Base-by-base conservation (phyloP, 2,888 invertebrate genomes). In the Mesoligia furuncula region DNA sequence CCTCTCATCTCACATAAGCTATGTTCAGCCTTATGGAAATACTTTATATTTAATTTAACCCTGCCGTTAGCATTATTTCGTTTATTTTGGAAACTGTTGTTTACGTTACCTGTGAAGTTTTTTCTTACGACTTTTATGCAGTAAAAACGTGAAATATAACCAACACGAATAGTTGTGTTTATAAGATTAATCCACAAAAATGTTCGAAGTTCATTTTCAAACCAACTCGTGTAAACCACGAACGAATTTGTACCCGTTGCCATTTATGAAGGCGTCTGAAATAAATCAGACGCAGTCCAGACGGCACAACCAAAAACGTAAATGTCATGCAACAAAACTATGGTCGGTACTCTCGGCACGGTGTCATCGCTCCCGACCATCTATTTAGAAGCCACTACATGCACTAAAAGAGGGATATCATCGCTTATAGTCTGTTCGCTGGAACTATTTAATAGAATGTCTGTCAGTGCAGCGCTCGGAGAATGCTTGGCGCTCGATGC, bases 261-360 rank as follows among this genome's bases (percentile, higher is more conserved):
- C 84, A 81, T 85, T 88, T 88, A 86, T 87, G 87, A 85, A 82
- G 87, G 88, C 86, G 90, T 90, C 90, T 89, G 87, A 94, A 94
- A 95, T 95, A 95, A 94, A 93, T 93, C 92, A 92, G 93, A 90
- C 91, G 84, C 87, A 85, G 88, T 80, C 89, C 94, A 95, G 95
- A 95, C 95, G 91, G 87, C 90, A 91, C 90, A 91, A 90, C 90
- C 91, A 91, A 94, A 94, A 94, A 94, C 92, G 93, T 91, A 92
- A 95, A 95, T 95, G 96, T 95, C 95, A 94, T 93, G 89, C 92
- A 95, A 95, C 95, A 94, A 95, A 95, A 95, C 94, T 90, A 88
- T 88, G 86, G 79, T 83, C 80, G 80, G 88, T 86, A 84, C 83
- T 82, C 74, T 86, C 80, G 79, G 87, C 84, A 81, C 85, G 86